phyloP scores from a whole-genome alignment of 1,140 invertebrate genomes.

The Rhynchophorus ferrugineus region DNA sequence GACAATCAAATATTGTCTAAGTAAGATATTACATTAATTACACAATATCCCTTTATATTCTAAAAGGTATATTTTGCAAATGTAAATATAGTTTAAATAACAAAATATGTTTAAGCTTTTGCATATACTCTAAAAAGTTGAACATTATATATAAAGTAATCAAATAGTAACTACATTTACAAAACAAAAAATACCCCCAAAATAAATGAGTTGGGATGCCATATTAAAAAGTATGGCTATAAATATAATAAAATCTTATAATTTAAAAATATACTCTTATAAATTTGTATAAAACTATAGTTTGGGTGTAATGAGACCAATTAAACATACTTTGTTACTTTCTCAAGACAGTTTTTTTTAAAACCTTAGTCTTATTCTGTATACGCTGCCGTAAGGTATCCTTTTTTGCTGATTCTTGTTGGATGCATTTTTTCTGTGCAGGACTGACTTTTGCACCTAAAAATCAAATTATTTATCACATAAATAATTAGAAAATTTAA shows the following conservation, averaged over 20 bases:
- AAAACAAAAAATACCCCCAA: not conserved
- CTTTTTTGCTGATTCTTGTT: slow-evolving; percentile 1
- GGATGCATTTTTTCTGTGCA: not conserved
- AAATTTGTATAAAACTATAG: slow-evolving; percentile 8
- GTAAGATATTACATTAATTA: no score
- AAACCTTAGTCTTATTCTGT: slow-evolving; percentile 20
- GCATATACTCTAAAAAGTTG: no score
- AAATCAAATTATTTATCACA: not conserved
- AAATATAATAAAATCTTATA: slow-evolving; percentile 1
- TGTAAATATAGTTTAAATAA: no score
- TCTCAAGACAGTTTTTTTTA: slow-evolving; percentile 17
- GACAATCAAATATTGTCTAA: no score
- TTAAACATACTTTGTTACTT: not conserved
- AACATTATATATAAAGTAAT: no score
- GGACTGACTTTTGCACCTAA: not conserved
- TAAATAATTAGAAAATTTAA: slow-evolving; percentile 1
- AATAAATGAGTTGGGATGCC: not conserved
- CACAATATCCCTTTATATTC: no score
- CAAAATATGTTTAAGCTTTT: no score
- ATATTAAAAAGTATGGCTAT: not conserved
- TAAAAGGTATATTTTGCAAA: no score
- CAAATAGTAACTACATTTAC: no score
- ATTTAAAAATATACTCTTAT: not conserved
- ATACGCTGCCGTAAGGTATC: slow-evolving; percentile 14
- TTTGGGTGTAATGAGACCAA: slow-evolving; percentile 5